Percentiles rank a stretch among this genome's conserved stretches.
These are phyloP conservation scores for Theonella swinhoei DNA, from an alignment of 37 sponge, comb jelly and placozoan species.

Conservation along the genomic window DNA sequence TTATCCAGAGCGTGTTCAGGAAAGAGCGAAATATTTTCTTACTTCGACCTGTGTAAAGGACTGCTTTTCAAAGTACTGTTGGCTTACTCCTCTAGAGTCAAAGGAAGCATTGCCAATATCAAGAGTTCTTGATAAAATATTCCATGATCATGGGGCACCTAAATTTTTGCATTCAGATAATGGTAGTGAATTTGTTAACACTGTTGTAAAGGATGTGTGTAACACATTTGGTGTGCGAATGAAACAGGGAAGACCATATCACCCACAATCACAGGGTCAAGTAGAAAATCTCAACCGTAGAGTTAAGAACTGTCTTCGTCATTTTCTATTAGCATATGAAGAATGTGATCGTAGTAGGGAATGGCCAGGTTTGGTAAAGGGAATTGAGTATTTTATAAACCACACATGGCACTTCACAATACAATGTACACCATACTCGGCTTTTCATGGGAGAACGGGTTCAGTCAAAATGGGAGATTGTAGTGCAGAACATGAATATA, in stretches of 20 bases:
- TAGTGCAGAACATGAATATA: neutral
- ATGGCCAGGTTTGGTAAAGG: neutral
- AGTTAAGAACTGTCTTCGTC: constrained; percentile 11
- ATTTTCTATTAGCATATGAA: neutral
- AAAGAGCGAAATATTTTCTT: constrained; percentile 3
- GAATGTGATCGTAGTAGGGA: neutral
- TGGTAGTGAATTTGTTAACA: constrained; percentile 23
- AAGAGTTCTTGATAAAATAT: neutral
- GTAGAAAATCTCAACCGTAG: constrained; percentile 28
- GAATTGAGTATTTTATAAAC: neutral
- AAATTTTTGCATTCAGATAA: constrained; percentile 21
- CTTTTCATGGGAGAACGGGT: neutral
- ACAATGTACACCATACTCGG: neutral
- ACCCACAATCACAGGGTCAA: constrained; percentile 35
- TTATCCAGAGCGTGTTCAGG: too few species aligned
- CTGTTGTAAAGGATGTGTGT: constrained; percentile 1
- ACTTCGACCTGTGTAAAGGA: constrained; percentile 1
- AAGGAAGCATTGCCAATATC: constrained; percentile 18
- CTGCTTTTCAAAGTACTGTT: constrained; percentile 27
- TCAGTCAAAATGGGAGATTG: neutral
- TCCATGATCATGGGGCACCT: constrained; percentile 12
- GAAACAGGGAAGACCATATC: constrained; percentile 28
- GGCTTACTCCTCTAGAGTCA: constrained; percentile 17
- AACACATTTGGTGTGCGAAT: neutral
- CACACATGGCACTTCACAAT: neutral